Conservation (phyloP, 2,888 invertebrate species). For the Cerastis leucographa region DNA sequence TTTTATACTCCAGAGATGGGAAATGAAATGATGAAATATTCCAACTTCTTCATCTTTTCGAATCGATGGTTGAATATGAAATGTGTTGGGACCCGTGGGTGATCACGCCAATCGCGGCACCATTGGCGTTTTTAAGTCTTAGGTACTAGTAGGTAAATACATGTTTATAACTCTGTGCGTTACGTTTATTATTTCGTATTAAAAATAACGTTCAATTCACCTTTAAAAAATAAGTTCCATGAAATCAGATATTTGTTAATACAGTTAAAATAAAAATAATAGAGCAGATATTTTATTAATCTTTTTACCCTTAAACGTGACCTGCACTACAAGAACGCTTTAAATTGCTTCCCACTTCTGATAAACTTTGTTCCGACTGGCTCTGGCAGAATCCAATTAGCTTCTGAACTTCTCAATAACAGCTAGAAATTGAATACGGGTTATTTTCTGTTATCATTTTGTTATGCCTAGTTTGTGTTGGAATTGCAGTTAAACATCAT, state of each 20-base stretch:
- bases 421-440: background rate
- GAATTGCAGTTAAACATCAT: background rate
- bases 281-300: background rate
- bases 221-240: no score
- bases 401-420: background rate
- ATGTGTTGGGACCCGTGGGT: background rate
- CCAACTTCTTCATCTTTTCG: background rate
- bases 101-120: no score
- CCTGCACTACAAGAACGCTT: background rate
- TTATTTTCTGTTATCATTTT: slow-evolving; percentile 8
- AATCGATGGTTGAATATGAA: background rate
- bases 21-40: no score
- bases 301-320: background rate
- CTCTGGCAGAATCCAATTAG: slow-evolving; percentile 13
- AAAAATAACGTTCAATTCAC: background rate
- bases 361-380: background rate
- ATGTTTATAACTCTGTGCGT: background rate
- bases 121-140: background rate
- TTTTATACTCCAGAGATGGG: slow-evolving; percentile 13
- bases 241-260: background rate
- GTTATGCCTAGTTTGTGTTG: background rate
- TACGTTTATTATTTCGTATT: background rate
- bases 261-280: background rate
- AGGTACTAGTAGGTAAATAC: background rate
- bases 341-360: slow-evolving; percentile 10